These are phyloP conservation scores for Drosophila kanapiae DNA, from an alignment of 1,140 invertebrate species.

Conservation along the genomic window DNA sequence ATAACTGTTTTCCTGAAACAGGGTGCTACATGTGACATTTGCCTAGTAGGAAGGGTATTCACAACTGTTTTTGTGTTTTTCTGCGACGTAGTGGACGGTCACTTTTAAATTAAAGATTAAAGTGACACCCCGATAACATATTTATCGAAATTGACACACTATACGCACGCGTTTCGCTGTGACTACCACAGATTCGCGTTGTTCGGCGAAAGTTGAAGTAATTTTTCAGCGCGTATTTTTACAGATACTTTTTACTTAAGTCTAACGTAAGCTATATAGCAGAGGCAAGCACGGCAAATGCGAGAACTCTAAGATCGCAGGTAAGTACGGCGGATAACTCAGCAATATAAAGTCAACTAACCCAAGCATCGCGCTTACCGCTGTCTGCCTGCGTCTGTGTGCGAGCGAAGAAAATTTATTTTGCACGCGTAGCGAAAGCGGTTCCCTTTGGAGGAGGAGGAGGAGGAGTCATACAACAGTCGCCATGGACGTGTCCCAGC, in stretches of 20 bases:
- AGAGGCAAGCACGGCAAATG: slow-evolving; percentile 4
- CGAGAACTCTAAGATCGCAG: background rate
- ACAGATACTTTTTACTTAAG: slow-evolving; percentile 9
- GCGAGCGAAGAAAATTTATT: slow-evolving; percentile 42
- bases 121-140: slow-evolving; percentile 6
- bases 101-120: too few relatives aligned
- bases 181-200: slow-evolving; percentile 28
- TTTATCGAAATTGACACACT: slow-evolving; percentile 3
- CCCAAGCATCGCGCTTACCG: background rate
- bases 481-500: slow-evolving; percentile 77
- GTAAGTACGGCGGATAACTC: slow-evolving; percentile 6
- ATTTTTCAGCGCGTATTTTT: slow-evolving; percentile 7
- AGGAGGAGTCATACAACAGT: background rate
- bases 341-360: background rate
- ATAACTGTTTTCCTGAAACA: too few relatives aligned
- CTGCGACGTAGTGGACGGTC: too few relatives aligned
- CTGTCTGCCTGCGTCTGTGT: slow-evolving; percentile 37
- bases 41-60: too few relatives aligned
- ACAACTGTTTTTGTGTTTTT: too few relatives aligned
- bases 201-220: slow-evolving; percentile 10
- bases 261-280: background rate
- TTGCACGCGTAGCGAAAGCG: slow-evolving; percentile 19
- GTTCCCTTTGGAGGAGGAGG: slow-evolving; percentile 1
- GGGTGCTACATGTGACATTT: too few relatives aligned
- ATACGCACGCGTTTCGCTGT: slow-evolving; percentile 7